Conservation (phyloP, 1,140 invertebrate species). For the Caenorhabditis latens region DNA sequence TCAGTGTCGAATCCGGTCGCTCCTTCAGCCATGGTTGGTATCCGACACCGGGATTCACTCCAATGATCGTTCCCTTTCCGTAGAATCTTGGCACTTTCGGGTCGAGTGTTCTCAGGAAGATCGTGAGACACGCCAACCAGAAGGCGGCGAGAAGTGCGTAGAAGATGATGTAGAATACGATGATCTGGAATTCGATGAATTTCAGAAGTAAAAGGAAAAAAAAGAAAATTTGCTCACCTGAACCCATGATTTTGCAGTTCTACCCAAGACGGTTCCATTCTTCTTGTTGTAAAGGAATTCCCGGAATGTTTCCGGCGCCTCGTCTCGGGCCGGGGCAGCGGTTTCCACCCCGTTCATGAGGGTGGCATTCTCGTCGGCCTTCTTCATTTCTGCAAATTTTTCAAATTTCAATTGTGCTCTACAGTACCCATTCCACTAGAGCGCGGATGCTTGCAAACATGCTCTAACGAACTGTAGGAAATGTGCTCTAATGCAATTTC, state of each 20-base stretch:
- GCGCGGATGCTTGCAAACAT: too few relatives aligned
- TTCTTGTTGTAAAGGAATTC: slow-evolving; percentile 69
- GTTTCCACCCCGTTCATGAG: slow-evolving; percentile 48
- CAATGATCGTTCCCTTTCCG: slow-evolving; percentile 77
- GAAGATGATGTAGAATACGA: slow-evolving; percentile 76
- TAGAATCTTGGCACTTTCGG: slow-evolving; percentile 74
- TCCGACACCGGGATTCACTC: slow-evolving; percentile 77
- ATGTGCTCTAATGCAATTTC: too few relatives aligned
- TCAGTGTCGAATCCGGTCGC: slow-evolving; percentile 76
- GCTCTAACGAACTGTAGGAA: too few relatives aligned
- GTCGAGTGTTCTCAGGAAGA: slow-evolving; percentile 75
- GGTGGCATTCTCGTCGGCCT: slow-evolving; percentile 56
- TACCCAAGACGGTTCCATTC: slow-evolving; percentile 74
- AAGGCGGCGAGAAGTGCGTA: slow-evolving; percentile 74
- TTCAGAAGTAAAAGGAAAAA: background rate
- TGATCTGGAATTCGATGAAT: slow-evolving; percentile 66
- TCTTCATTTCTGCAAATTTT: slow-evolving; percentile 25
- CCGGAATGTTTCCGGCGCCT: slow-evolving; percentile 55
- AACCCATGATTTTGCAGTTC: slow-evolving; percentile 76
- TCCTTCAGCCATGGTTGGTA: slow-evolving; percentile 77
- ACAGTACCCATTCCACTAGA: too few relatives aligned
- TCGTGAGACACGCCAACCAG: slow-evolving; percentile 74
- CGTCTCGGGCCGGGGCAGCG: slow-evolving; percentile 11
- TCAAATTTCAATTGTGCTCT: too few relatives aligned
- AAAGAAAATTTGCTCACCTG: background rate